A percentile compares a stretch with the other conserved stretches of the same genome.
These are phyloP conservation scores for Oncorhynchus kisutch DNA, from an alignment of 2,113 vertebrate species.

Conservation along the genomic window DNA sequence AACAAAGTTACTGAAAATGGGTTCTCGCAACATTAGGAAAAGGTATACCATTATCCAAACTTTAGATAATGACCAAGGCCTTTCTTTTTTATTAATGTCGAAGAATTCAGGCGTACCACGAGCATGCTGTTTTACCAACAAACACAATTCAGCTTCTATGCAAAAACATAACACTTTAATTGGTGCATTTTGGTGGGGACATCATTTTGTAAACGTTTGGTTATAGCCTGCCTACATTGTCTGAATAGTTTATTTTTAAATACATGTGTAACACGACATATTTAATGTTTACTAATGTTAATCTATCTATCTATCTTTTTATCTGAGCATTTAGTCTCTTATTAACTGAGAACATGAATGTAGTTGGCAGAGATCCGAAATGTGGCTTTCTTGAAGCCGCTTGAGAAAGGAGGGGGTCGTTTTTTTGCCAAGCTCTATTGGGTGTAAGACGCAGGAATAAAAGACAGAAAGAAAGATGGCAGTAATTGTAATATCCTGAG, in stretches of 20 bases:
- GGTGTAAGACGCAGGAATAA: constrained; percentile 77
- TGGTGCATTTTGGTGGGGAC: neutral
- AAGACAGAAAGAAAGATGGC: constrained; percentile 82
- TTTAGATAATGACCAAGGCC: neutral
- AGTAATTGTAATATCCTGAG: constrained; percentile 85
- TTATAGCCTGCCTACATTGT: neutral
- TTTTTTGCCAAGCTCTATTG: constrained; percentile 75
- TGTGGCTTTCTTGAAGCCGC: constrained; percentile 60
- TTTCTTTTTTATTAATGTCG: neutral
- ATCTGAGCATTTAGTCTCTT: constrained; percentile 48
- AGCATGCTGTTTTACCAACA: neutral
- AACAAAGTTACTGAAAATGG: neutral
- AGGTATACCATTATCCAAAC: neutral
- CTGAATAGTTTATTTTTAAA: neutral
- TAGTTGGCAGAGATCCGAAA: constrained; percentile 64
- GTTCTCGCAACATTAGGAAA: neutral
- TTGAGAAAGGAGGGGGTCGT: constrained; percentile 46
- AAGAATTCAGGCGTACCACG: neutral
- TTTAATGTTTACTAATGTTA: neutral
- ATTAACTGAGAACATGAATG: constrained; percentile 59
- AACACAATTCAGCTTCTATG: neutral
- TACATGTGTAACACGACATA: neutral
- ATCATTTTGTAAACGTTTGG: neutral
- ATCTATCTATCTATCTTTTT: constrained; percentile 47
- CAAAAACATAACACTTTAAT: neutral